Evolutionary conservation across 2,113 vertebrate genomes (phyloP).

Genomic region (Plecturocebus donacophilus): DNA sequence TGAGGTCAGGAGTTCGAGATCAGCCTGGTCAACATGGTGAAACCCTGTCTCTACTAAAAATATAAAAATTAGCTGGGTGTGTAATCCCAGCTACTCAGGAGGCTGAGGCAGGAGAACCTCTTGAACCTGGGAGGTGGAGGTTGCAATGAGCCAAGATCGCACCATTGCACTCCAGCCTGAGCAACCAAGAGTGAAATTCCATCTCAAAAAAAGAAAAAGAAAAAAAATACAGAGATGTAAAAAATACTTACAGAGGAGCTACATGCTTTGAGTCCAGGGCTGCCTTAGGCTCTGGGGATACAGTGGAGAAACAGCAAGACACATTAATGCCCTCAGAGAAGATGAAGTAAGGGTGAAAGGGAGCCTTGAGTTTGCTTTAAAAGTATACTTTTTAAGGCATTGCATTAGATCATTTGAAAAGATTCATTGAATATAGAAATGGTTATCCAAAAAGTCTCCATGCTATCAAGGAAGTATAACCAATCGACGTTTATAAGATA

Average conservation of each 20-base stretch:
- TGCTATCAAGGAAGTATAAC: not conserved
- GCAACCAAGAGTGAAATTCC: too few relatives aligned
- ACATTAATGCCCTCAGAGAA: not conserved
- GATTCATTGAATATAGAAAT: not conserved
- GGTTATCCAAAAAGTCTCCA: not conserved
- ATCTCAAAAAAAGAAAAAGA: not conserved
- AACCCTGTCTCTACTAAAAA: too few relatives aligned
- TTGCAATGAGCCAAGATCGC: too few relatives aligned
- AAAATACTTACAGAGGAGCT: not conserved
- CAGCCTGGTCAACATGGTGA: too few relatives aligned
- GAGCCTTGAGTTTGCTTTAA: not conserved
- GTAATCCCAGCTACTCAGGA: too few relatives aligned
- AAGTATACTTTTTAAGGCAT: not conserved
- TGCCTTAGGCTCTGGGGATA: not conserved
- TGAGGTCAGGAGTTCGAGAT: too few relatives aligned
- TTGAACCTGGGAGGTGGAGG: too few relatives aligned
- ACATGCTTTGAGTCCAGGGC: not conserved
- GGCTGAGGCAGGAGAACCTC: too few relatives aligned
- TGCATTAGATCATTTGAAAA: conserved; percentile 8
- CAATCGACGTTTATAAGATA: not conserved
- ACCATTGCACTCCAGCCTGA: too few relatives aligned
- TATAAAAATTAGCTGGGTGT: too few relatives aligned
- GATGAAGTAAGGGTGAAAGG: not conserved
- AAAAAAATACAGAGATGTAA: not conserved
- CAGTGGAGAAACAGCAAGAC: not conserved